Conservation (phyloP, 2,113 vertebrate genomes). For the Coptodon bakossiorum region DNA sequence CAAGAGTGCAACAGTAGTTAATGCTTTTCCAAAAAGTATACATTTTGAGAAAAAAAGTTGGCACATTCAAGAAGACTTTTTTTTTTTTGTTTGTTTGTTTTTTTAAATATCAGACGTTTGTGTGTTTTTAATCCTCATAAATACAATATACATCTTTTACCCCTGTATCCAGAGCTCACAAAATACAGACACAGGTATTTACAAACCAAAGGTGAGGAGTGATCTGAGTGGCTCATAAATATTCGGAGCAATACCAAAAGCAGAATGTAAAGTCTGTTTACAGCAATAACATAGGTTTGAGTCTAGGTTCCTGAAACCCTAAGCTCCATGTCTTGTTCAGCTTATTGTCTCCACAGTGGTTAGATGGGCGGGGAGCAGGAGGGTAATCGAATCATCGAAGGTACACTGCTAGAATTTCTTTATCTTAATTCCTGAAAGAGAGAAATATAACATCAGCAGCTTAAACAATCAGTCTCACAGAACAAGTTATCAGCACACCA, state of each 20-base stretch:
- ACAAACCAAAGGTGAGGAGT: conserved; percentile 54
- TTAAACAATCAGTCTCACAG: neutral
- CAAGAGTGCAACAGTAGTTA: conserved; percentile 75
- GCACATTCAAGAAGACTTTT: conserved; percentile 80
- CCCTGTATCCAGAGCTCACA: conserved; percentile 66
- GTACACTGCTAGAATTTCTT: conserved; percentile 21
- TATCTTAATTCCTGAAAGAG: conserved; percentile 74
- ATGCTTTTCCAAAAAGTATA: conserved; percentile 64
- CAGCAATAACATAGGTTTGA: conserved; percentile 30
- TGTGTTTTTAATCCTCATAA: conserved; percentile 67
- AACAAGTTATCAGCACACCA: neutral
- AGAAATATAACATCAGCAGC: neutral
- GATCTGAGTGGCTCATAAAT: conserved; percentile 69
- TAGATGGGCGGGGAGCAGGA: neutral
- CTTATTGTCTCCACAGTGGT: conserved; percentile 12
- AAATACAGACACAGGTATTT: conserved; percentile 74
- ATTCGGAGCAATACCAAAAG: conserved; percentile 58
- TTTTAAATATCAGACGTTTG: conserved; percentile 54
- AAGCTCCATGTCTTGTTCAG: neutral
- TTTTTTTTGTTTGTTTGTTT: neutral
- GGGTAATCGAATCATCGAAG: conserved; percentile 27
- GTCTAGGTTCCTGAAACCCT: conserved; percentile 4
- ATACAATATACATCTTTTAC: conserved; percentile 77
- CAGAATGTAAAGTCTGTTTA: conserved; percentile 41
- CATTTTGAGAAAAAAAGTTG: conserved; percentile 73